A percentile compares a stretch with the other conserved stretches of the same genome.
These are phyloP conservation scores for Neofelis nebulosa DNA, from an alignment of 2,113 vertebrate genomes.

Conservation along the genomic window DNA sequence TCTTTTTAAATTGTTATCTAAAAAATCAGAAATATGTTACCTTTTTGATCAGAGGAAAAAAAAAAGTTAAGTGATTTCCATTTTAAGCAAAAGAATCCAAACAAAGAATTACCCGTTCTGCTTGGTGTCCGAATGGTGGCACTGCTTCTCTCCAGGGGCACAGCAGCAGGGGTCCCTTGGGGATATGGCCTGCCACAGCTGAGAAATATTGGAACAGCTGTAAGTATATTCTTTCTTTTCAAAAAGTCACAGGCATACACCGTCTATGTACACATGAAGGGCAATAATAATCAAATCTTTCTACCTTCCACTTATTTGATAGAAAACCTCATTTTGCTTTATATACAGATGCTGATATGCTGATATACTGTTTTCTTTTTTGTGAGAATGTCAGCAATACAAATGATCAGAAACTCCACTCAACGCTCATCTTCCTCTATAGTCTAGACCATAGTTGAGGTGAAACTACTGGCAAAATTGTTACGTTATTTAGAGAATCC, in stretches of 20 bases:
- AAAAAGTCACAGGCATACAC: not conserved
- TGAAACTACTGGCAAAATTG: not conserved
- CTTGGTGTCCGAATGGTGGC: constrained; percentile 77
- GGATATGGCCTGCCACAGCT: constrained; percentile 96
- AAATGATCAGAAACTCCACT: not conserved
- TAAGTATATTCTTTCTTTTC: not conserved
- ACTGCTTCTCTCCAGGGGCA: constrained; percentile 86
- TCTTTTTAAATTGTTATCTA: not conserved
- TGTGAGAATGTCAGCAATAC: not conserved
- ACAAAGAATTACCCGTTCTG: constrained; percentile 87
- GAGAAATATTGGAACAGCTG: constrained; percentile 56
- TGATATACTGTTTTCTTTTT: not conserved
- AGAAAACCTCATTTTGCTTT: not conserved
- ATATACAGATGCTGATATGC: not conserved
- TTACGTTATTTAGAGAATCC: not conserved
- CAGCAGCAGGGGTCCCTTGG: constrained; percentile 87
- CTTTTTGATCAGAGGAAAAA: not conserved
- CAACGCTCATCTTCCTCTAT: not conserved
- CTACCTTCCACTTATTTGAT: not conserved
- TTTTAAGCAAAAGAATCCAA: not conserved
- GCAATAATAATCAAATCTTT: not conserved
- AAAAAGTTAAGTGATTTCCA: not conserved
- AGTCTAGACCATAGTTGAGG: not conserved
- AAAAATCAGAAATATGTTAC: not conserved
- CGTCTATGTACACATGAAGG: not conserved